A percentile compares a stretch with the other conserved stretches of the same genome.
Conservation (phyloP, 1,140 invertebrate genomes). For the Chironomus striatipennis region DNA sequence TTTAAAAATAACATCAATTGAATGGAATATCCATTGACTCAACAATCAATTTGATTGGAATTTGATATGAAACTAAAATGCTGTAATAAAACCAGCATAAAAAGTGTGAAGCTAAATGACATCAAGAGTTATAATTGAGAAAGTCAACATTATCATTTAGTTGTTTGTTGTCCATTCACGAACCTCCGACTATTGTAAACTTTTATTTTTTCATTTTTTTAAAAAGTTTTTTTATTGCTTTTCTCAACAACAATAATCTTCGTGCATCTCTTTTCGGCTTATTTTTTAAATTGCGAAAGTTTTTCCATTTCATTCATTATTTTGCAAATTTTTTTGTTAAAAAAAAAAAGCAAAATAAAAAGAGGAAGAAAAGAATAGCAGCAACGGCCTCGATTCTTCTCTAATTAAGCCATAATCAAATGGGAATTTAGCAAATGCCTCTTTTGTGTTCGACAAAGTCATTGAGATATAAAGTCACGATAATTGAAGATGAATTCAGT, state of each 20-base stretch:
- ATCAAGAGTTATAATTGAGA: neutral
- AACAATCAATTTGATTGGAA: no score
- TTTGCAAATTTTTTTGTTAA: neutral
- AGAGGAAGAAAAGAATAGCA: neutral
- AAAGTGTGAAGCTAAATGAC: neutral
- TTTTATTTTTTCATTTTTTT: neutral
- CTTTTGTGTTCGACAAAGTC: neutral
- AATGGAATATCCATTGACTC: neutral
- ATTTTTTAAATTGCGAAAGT: neutral
- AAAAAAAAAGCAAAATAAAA: neutral
- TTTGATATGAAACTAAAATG: neutral
- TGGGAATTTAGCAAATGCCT: neutral
- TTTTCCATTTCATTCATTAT: neutral
- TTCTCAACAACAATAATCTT: neutral
- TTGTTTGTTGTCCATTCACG: neutral
- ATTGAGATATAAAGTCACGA: neutral
- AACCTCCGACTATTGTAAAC: neutral
- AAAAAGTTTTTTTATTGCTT: no score
- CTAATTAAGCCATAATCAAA: constrained; percentile 5
- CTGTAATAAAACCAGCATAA: constrained; percentile 2
- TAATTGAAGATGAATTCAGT: constrained; percentile 37
- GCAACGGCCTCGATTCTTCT: neutral
- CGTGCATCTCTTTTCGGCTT: neutral
- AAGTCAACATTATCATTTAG: constrained; percentile 8
- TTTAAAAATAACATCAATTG: neutral